These are phyloP conservation scores for Neosilurus hyrtlii DNA, from an alignment of 2,797 vertebrate genomes.

Conservation along the genomic window DNA sequence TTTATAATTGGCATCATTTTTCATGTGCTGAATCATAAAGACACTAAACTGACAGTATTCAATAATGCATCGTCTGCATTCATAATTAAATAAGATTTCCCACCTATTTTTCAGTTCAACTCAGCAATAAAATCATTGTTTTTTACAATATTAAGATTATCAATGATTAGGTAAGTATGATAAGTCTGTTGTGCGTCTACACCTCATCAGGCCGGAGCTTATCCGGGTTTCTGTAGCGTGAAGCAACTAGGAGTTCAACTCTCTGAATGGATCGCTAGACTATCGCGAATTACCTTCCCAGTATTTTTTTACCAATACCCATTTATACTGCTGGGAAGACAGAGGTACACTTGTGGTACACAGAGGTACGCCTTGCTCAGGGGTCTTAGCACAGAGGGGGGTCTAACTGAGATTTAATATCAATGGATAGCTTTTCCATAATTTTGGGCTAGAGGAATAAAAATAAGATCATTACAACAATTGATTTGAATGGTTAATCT, in stretches of 20 bases:
- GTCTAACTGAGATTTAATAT: slow-evolving; percentile 15
- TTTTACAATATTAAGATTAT: slow-evolving; percentile 70
- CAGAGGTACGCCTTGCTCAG: too few species aligned
- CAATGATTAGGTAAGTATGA: slow-evolving; percentile 49
- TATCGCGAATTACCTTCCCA: too few species aligned
- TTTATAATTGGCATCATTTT: slow-evolving; percentile 93
- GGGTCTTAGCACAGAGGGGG: too few species aligned
- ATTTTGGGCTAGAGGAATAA: slow-evolving; percentile 48
- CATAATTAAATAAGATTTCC: slow-evolving; percentile 84
- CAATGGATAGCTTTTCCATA: slow-evolving; percentile 56
- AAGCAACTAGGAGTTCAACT: too few species aligned
- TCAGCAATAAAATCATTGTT: slow-evolving; percentile 60
- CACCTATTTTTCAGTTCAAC: slow-evolving; percentile 61
- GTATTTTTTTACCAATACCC: too few species aligned
- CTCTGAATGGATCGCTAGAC: too few species aligned
- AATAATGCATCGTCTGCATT: slow-evolving; percentile 91
- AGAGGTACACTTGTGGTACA: too few species aligned
- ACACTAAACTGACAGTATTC: slow-evolving; percentile 88
- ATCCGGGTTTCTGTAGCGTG: too few species aligned
- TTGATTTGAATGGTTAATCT: neutral
- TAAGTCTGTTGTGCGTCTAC: too few species aligned
- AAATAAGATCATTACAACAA: slow-evolving; percentile 36
- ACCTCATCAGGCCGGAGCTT: too few species aligned
- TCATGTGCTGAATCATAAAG: slow-evolving; percentile 87
- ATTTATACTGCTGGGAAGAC: too few species aligned